Evolutionary conservation across 92 coral and sea anemone species (phyloP).

Genomic region (Siderastrea siderea): DNA sequence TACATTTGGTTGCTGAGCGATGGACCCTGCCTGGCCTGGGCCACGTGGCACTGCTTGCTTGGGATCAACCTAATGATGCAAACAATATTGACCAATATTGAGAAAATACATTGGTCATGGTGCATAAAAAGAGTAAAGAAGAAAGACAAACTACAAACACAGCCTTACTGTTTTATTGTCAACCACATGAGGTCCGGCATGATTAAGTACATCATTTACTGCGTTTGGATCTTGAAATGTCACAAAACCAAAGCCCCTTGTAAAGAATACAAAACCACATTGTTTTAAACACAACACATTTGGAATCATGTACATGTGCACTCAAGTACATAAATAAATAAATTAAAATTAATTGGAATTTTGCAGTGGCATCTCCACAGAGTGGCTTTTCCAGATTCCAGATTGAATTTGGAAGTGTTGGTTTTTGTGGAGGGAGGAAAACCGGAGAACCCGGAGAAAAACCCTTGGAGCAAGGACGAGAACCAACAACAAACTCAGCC

Average conservation of each 20-base stretch:
- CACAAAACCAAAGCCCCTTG: slow-evolving; percentile 93
- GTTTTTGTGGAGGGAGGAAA: too few species aligned
- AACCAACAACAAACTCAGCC: too few species aligned
- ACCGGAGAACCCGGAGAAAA: too few species aligned
- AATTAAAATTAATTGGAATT: too few species aligned
- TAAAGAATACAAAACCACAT: slow-evolving; percentile 3
- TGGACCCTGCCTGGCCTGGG: slow-evolving; percentile 80
- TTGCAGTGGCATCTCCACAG: too few species aligned
- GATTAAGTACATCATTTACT: slow-evolving; percentile 63
- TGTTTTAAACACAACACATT: too few species aligned
- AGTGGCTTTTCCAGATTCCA: too few species aligned
- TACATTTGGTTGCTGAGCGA: slow-evolving; percentile 33
- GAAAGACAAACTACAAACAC: not conserved
- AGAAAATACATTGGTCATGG: not conserved
- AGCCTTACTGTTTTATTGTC: slow-evolving; percentile 77
- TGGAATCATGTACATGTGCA: too few species aligned
- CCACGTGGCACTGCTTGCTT: slow-evolving; percentile 98
- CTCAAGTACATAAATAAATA: too few species aligned
- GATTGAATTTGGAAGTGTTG: too few species aligned
- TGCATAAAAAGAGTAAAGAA: not conserved
- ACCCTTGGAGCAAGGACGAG: too few species aligned
- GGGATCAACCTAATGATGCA: slow-evolving; percentile 83
- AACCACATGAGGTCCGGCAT: slow-evolving; percentile 58
- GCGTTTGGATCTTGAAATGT: slow-evolving; percentile 83
- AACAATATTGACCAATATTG: not conserved